phyloP scores from a whole-genome alignment of 1,140 invertebrate genomes.

The Temnothorax nylanderi region DNA sequence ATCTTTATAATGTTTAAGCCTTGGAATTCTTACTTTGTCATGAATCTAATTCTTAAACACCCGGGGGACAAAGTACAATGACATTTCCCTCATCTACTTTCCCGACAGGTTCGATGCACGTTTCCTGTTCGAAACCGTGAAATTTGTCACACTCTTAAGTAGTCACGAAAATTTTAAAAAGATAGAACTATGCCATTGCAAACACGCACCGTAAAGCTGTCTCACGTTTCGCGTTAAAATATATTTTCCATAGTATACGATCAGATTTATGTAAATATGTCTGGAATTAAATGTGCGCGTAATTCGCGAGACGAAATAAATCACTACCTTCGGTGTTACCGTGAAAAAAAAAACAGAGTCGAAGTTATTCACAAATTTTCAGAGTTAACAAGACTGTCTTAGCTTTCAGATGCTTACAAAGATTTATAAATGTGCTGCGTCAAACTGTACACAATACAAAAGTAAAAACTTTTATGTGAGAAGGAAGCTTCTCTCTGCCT shows the following conservation, averaged over 20 bases:
- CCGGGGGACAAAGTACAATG: neutral
- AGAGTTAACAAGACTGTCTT: neutral
- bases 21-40: neutral
- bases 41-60: neutral
- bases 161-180: neutral
- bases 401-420: neutral
- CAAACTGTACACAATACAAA: neutral
- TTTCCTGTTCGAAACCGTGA: neutral
- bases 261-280: neutral
- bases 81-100: neutral
- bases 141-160: neutral
- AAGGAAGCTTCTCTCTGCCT: neutral
- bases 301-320: neutral
- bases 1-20: conserved; percentile 6
- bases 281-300: neutral
- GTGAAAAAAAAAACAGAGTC: neutral
- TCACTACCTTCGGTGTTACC: neutral
- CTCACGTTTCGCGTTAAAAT: neutral
- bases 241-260: neutral
- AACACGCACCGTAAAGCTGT: neutral
- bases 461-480: neutral
- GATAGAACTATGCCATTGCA: neutral
- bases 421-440: neutral
- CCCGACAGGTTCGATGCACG: neutral
- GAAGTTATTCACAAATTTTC: neutral